Base-by-base conservation (phyloP, 1,140 invertebrate species). In the Caerostris extrusa region DNA sequence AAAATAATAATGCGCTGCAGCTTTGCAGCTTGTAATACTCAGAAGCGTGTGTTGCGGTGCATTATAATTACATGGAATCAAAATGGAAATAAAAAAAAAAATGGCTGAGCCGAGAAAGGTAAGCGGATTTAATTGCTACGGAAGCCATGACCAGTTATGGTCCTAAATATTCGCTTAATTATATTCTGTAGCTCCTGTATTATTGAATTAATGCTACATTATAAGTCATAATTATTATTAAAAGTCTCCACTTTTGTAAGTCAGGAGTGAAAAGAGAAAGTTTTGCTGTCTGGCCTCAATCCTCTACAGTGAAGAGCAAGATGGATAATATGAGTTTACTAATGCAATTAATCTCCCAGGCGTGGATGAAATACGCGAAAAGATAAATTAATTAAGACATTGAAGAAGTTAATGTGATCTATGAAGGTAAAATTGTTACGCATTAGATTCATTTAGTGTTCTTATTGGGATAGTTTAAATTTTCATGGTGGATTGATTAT, bases 161-260 rank as follows among this genome's bases (percentile, higher is more conserved):
- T 50, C n/a, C 53, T 6, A 56, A 56, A 55, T 83, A 19, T 56
- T 57, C 14, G 14, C 81, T 83, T 83, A 83, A 83, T 83, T 57
- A 83, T 57, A 83, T 83, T 83, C 56, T 56, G 81, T 17, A 55
- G 81, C 56, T 55, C 53, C 53, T 57, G 55, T 8, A 56, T 83
- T 83, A 83, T 83, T 83, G 17, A 57, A 83, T 83, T 83, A 83
- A 83, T 83, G 81, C n/a, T 57, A 57, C 7, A 57, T 83, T 55
- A 83, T 55, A 83, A 7, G 55, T 57, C 81, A 57, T 83, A 83
- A 83, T 83, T 83, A 57, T 83, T 83, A 14, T 57, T 55, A 83
- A 83, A 83, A 34, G 34, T 71, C 69, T 19, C 69, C 4, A 34
- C 34, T 50, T 50, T 10, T 5, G 69, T 34, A 34, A n/a, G 5